Conservation (phyloP, 2,797 vertebrate genomes). For the Dipus sagitta region DNA sequence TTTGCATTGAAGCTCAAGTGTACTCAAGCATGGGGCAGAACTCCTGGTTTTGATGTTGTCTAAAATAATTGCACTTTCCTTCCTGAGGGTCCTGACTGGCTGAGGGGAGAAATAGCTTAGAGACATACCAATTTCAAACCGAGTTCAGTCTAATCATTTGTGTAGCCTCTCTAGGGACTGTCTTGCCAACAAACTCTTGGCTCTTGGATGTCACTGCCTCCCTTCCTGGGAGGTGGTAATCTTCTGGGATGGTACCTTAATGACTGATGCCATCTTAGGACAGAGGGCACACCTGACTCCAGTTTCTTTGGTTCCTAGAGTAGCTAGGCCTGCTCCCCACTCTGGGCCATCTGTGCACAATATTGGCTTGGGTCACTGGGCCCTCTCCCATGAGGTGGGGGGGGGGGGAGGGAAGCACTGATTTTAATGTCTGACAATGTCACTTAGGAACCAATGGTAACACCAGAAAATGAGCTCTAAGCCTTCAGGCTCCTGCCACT, state of each 20-base stretch:
- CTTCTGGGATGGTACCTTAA: not conserved
- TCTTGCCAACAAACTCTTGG: not conserved
- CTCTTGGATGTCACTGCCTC: not conserved
- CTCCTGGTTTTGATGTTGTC: not conserved
- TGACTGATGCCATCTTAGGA: not conserved
- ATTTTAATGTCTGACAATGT: not conserved
- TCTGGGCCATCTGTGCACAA: not conserved
- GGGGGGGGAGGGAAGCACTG: not conserved
- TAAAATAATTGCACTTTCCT: not conserved
- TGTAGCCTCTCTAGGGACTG: not conserved
- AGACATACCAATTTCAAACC: not conserved
- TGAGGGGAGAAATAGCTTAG: not conserved
- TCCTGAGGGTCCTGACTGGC: not conserved
- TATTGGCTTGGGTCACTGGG: too few relatives aligned
- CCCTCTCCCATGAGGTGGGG: not conserved
- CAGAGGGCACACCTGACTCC: not conserved
- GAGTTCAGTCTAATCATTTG: not conserved
- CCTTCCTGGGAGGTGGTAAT: not conserved
- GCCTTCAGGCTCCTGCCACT: not conserved
- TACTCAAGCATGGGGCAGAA: rapidly evolving
- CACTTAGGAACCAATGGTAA: not conserved
- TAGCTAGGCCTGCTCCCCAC: not conserved
- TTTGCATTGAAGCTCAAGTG: rapidly evolving
- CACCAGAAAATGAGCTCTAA: not conserved
- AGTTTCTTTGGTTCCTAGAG: not conserved